phyloP scores from a whole-genome alignment of 2,888 invertebrate species.

The Drosophila meridiana region DNA sequence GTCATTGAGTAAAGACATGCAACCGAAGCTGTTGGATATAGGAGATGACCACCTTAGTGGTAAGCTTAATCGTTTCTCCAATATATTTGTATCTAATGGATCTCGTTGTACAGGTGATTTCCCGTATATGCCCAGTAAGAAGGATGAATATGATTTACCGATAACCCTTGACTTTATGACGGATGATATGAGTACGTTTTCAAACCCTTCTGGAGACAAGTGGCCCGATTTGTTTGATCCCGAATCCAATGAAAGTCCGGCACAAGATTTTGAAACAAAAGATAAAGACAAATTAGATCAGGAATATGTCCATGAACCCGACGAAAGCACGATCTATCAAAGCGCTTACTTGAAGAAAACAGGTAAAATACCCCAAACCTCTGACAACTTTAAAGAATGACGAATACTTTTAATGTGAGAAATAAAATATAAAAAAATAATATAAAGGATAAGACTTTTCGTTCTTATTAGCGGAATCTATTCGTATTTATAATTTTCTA shows the following conservation, averaged over 20 bases:
- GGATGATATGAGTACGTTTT: background rate
- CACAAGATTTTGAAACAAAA: background rate
- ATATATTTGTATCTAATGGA: background rate
- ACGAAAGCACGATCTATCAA: background rate
- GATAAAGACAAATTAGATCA: background rate
- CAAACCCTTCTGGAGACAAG: background rate
- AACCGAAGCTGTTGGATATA: accelerated
- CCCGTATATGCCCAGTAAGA: accelerated
- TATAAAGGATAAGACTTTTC: background rate
- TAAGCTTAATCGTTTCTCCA: background rate
- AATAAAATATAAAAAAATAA: background rate
- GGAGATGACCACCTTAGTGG: background rate
- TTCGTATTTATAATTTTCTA: background rate
- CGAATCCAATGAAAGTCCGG: background rate
- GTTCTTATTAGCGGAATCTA: background rate
- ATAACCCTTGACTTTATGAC: constrained; percentile 26
- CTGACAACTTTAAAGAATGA: background rate
- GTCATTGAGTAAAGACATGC: background rate
- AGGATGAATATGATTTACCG: no score
- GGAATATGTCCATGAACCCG: no score
- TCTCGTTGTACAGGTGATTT: background rate
- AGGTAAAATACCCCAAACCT: background rate
- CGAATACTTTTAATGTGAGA: background rate
- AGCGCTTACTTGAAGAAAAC: background rate
- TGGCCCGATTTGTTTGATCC: background rate